Base-by-base conservation (phyloP, 2,113 vertebrate genomes). In the Globicephala melas region DNA sequence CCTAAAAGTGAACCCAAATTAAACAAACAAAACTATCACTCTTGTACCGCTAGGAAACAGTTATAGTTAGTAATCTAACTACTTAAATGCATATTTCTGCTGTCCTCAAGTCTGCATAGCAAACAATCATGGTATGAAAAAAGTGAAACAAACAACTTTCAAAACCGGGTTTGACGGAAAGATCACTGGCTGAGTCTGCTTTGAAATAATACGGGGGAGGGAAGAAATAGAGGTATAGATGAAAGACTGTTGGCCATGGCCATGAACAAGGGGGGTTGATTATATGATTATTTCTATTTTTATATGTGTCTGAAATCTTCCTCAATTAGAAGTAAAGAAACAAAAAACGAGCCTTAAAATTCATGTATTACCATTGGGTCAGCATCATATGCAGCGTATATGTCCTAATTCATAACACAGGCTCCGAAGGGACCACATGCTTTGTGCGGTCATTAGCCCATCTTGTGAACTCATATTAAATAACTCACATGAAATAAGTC, bases 351-450 rank as follows among this genome's bases (percentile, higher is more conserved):
- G 62, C 8, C 17, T 60, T 76, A 55, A 63, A 31, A 88, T 21
- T 4, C 55, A 28, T 4, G 13, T 9, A 17, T n/a, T 18, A 38
- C 36, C 23, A 55, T 67, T 62, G 33, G 21, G 31, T 55, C 50
- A 23, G 38, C 4, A 3, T 1, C 7, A 4, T 41, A 21, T 1
- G 9, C 0, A 26, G 23, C 8, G 4, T 3, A 1, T 0, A 0
- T 7, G 17, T 26, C 10, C 25, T 44, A 41, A 80, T 4, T 58
- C 8, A 2, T 14, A 26, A 68, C n/a, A 80, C 17, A 12, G 14
- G 41, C 11, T 65, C 26, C 5, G 1, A 63, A 41, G 41, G 80
- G 62, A 26, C 28, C 14, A 3, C 11, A 5, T 0, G 26, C 53
- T 86, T 68, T 73, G 28, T 14, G 14, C 9, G 58, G 73, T 10